Conservation (phyloP, 2,797 vertebrate genomes). For the Setipinna tenuifilis region DNA sequence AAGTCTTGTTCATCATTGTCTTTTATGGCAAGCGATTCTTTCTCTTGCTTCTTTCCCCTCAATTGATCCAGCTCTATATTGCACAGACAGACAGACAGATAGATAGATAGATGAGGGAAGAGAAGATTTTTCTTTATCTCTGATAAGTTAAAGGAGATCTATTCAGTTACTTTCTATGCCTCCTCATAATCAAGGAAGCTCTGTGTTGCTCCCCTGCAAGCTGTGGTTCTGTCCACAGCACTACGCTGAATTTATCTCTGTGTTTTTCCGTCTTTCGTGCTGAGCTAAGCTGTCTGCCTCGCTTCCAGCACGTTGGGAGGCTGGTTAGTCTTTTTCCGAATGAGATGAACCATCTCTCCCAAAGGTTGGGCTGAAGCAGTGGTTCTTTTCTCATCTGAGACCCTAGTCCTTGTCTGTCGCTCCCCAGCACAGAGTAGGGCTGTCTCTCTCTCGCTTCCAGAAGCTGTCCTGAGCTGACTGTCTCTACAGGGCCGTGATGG, state of each 20-base stretch:
- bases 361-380: not conserved
- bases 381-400: not conserved
- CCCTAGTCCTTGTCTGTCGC: not conserved
- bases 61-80: not conserved
- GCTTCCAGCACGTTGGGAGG: not conserved
- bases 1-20: not conserved
- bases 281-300: not conserved
- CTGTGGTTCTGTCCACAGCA: not conserved
- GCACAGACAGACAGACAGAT: not conserved
- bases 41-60: not conserved
- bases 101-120: not conserved
- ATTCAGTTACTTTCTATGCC: not conserved
- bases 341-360: not conserved
- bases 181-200: not conserved
- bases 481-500: not conserved
- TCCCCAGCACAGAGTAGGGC: not conserved
- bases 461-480: constrained; percentile 11
- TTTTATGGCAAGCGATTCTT: not conserved
- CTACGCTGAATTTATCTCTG: not conserved
- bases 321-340: constrained; percentile 9
- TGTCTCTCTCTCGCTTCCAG: not conserved
- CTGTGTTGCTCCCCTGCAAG: not conserved
- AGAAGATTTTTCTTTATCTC: not conserved
- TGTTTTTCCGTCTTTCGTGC: not conserved
- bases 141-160: not conserved